Evolutionary conservation across 2,113 vertebrate genomes (phyloP), one percentile per base, ranked within the genome.

Genomic region (Psophia crepitans): DNA sequence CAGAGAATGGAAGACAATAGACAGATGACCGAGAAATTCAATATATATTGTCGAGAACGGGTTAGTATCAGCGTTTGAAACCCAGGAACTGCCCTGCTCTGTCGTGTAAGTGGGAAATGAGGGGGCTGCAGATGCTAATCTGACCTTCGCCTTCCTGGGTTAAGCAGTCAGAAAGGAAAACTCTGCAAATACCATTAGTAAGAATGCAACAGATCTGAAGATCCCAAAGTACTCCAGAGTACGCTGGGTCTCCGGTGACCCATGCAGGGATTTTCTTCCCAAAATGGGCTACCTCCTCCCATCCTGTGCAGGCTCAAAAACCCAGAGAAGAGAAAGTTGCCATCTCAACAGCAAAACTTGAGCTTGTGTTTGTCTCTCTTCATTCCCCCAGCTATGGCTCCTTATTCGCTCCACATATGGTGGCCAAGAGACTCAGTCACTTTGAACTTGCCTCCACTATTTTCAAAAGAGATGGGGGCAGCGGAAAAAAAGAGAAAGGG

Each of bases 391-490:
- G 84, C 96, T 92, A 88, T 96, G 94, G 84, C 93, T 97, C 89
- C 95, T 82, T 93, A 97, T 96, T 94, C 96, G 95, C 48, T 94
- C 71, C 85, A 68, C 89, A 78, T 63, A 78, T 60, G 86, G 94
- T 86, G 79, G 73, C 96, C 97, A 81, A 91, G 39, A 96, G 95
- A 64, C 92, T 96, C 90, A 95, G 95, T 94, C 89, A 94, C 98
- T 98, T 97, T 97, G 97, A 99, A 98, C 96, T 97, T 96, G 87
- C 96, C 97, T 98, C 93, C 93, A 89, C 94, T 93, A 90, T 95
- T 98, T 99, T 98, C 97, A 97, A 98, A 98, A 98, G 95, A 93
- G 93, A 97, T 91, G 95, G 96, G 95, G 93, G 95, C 33, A 87
- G 39, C 1, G 0, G 92, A 66, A 84, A 97, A 95, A 97, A 95